Evolutionary conservation across 2,113 vertebrate genomes (phyloP), one percentile per base, ranked within the genome.

Genomic region (Cisticola juncidis): DNA sequence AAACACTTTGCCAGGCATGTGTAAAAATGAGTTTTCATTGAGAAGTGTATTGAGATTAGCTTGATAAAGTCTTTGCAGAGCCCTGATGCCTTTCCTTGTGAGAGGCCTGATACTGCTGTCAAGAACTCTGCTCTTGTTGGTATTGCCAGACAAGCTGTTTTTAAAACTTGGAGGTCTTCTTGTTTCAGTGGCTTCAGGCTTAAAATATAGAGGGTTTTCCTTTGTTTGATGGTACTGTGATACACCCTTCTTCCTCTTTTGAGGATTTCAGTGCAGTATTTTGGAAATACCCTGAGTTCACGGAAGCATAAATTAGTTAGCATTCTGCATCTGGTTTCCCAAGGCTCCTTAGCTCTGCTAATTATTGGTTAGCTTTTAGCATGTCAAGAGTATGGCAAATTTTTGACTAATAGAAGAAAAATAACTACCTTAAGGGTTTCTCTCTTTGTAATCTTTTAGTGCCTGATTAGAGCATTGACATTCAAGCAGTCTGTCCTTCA

Each of bases 171-270:
- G 64, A 86, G 71, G 54, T 88, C 20, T 5, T 88, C 23, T 88
- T 72, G 24, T 78, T 94, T n/a, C 68, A 93, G 0, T 86, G 68
- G n/a, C 79, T 89, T 86, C 51, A 44, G 88, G 86, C 85, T 83
- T 69, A 65, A 77, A 86, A 65, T 50, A 18, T 2, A 70, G 88
- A 86, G 62, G n/a, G 9, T 83, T 90, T 93, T 86, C 71, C 91
- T 94, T 90, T 89, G 81, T 89, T 66, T 45, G 62, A 24, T 86
- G 86, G 22, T 86, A 42, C 74, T 69, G 36, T 79, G 76, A 61
- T 88, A 65, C 64, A 60, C 64, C 86, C 64, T 90, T 45, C 92
- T 94, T 94, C 95, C 88, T 92, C 91, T 94, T 95, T 92, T 95
- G 95, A 80, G 91, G 74, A 74, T 90, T 95, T 93, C 80, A 83